Evolutionary conservation across 2,888 invertebrate genomes (phyloP).

Genomic region (Ephialtes manifestator): DNA sequence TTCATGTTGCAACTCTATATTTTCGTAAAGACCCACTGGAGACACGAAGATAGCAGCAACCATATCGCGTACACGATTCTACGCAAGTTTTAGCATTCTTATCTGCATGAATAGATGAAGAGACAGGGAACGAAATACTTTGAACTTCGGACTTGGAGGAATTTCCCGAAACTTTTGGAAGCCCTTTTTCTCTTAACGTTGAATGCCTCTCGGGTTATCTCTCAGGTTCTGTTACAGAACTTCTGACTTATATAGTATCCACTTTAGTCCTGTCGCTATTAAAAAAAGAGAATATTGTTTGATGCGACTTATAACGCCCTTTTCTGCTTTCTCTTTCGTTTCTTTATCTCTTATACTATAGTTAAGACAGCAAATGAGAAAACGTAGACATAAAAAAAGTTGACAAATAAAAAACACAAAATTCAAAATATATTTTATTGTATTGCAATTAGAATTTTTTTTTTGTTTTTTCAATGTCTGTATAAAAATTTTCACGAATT

Average conservation of each 20-base stretch:
- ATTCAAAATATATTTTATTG: not conserved
- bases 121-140: conserved; percentile 21
- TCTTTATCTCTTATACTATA: not conserved
- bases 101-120: conserved; percentile 26
- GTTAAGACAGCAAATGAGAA: not conserved
- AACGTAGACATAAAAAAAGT: not conserved
- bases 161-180: conserved; percentile 46
- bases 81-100: conserved; percentile 45
- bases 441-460: too few species aligned
- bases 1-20: not conserved
- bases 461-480: not conserved
- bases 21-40: conserved; percentile 1
- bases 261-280: conserved; percentile 18
- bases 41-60: not conserved
- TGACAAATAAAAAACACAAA: not conserved
- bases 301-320: not conserved
- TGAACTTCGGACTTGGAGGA: conserved; percentile 28
- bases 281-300: not conserved
- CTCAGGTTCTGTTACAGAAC: conserved; percentile 4
- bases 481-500: too few species aligned
- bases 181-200: not conserved
- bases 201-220: conserved; percentile 30
- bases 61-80: not conserved
- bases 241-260: conserved; percentile 7
- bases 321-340: not conserved